Base-by-base conservation (phyloP, 1,140 invertebrate species). In the Bombus confusus region DNA sequence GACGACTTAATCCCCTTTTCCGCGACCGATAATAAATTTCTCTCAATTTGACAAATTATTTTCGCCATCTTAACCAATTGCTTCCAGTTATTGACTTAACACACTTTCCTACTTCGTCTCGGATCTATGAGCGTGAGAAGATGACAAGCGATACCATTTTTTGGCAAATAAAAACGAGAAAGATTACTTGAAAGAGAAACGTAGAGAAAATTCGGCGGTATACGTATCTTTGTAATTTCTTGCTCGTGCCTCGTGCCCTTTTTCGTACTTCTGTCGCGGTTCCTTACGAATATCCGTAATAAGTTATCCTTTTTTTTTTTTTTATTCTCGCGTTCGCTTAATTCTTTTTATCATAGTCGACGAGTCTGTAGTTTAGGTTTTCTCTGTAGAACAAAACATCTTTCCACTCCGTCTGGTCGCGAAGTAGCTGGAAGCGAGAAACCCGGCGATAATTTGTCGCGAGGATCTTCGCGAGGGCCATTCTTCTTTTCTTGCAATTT, bases 391-490 rank as follows among this genome's bases (percentile, higher is more conserved):
- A 71, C 37, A 39, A 64, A 80, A 80, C 52, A 64, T 39, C 15
- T 41, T 72, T 37, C 39, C 66, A 34, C 57, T 22, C 22, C 28
- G 47, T 71, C 37, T 71, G 39, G 6, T n/a, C 47, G 47, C 15
- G 81, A 57, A 85, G 41, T 39, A 64, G 52, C 39, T 37, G 57
- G 28, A 64, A 80, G 39, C 18, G 52, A 80, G 69, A 62, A 80
- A 85, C 37, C 77, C 37, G 68, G 83, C 41, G 69, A 85, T 85
- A 85, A 85, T 85, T 85, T 80, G 83, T 85, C 83, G 57, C 31
- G 25, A 52, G 15, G 77, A 85, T 85, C 57, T 69, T 34, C 5
- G 39, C 52, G 52, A 39, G 34, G 34, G n/a, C 83, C 77, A 85
- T 85, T 85, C 69, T 73, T 85, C 83, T 85, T 64, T 80, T 57